These are phyloP conservation scores for Paralichthys olivaceus DNA, from an alignment of 2,113 vertebrate genomes.

Conservation along the genomic window DNA sequence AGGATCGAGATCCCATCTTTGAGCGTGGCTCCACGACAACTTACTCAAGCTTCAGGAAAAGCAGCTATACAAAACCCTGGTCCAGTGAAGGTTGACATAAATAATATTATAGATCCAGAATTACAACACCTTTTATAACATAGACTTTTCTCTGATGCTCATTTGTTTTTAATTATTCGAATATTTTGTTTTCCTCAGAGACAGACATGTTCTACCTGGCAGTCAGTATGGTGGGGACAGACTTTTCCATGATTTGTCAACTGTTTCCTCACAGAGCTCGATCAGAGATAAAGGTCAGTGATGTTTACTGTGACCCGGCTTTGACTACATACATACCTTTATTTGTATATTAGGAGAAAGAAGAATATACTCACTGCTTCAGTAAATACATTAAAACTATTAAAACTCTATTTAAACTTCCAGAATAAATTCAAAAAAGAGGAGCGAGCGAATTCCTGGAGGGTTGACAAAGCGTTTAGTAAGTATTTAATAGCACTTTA, in stretches of 20 bases:
- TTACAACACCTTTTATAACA: not conserved
- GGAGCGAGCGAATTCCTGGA: constrained; percentile 92
- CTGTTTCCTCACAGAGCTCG: constrained; percentile 95
- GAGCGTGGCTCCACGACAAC: constrained; percentile 97
- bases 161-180: not conserved
- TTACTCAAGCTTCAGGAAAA: constrained; percentile 95
- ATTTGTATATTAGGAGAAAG: not conserved
- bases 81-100: constrained; percentile 87
- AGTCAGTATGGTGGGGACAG: constrained; percentile 99
- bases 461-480: constrained; percentile 98
- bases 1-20: constrained; percentile 95
- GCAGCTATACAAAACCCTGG: constrained; percentile 92
- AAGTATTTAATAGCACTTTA: constrained; percentile 62
- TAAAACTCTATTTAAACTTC: constrained; percentile 20
- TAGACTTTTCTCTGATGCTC: not conserved
- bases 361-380: not conserved
- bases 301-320: not conserved
- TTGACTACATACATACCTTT: not conserved
- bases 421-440: constrained; percentile 99
- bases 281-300: constrained; percentile 93
- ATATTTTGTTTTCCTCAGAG: constrained; percentile 82
- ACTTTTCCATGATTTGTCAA: constrained; percentile 97
- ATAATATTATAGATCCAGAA: not conserved
- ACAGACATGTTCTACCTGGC: constrained; percentile 99
- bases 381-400: not conserved